Evolutionary conservation across 2,888 invertebrate species (phyloP), one percentile per base, ranked within the genome.

Genomic region (Lysandra bellargus): DNA sequence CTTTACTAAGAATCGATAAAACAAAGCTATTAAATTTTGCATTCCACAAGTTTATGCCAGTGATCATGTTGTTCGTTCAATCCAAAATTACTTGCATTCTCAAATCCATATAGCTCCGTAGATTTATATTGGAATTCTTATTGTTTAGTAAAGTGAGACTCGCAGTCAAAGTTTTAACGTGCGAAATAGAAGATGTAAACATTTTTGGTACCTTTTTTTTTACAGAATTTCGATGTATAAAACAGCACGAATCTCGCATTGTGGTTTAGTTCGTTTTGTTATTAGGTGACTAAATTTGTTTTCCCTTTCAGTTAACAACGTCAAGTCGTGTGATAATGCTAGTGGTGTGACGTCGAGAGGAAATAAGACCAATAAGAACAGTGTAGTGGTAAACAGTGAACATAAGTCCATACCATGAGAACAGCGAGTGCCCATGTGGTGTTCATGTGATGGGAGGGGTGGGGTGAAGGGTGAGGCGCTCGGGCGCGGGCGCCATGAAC

Each of bases 401-500:
- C 78, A 82, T 83, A 80, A 17, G 74, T 23, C 12, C n/a, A 12
- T 81, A 82, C 82, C 83, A 86, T 86, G 85, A 83, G 86, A 84
- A 84, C 83, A 87, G 89, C 88, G 88, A 86, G 83, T 87, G 87
- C 88, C 87, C 83, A 87, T 85, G 85, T 88, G 85, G 88, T 88
- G 89, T 86, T 88, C 81, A 85, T 92, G 95, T 93, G 91, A 92
- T 92, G 93, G 93, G 94, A 86, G 94, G 93, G 89, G 94, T 92
- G 90, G 93, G 95, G 93, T 95, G 93, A 94, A 91, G 89, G 86
- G 90, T 90, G 91, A 90, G 91, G 92, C 91, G 95, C 95, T 94
- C 95, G 91, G 92, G 91, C 91, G 91, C 86, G 86, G 92, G 95
- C 95, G 95, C 93, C 92, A 96, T 96, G 96, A 96, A 95, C 95